Evolutionary conservation across 2,113 vertebrate species (phyloP).

Genomic region (Tauraco erythrolophus): DNA sequence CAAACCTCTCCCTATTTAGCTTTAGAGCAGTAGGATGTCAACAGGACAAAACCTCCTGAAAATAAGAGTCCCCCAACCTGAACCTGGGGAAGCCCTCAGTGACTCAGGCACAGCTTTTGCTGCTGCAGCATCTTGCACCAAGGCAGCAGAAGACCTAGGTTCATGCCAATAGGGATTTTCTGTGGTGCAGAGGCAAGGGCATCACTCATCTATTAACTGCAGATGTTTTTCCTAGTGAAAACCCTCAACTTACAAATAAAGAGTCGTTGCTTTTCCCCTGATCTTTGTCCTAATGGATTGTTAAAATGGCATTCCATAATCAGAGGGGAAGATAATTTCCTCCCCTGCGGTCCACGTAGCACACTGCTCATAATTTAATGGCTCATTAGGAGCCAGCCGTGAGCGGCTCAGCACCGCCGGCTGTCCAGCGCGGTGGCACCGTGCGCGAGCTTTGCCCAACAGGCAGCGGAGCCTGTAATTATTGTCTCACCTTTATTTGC

Average conservation of each 20-base stretch:
- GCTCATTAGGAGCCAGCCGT: accelerated
- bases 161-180: background rate
- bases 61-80: background rate
- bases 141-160: background rate
- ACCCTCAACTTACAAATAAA: background rate
- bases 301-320: background rate
- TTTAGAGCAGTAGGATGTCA: background rate
- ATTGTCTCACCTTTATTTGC: background rate
- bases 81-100: background rate
- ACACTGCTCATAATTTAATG: background rate
- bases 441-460: background rate
- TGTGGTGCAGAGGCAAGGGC: background rate
- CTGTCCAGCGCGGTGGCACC: background rate
- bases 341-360: background rate
- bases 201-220: too few relatives aligned
- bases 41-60: background rate
- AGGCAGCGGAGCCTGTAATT: background rate
- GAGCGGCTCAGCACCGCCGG: accelerated
- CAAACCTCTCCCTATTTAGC: background rate
- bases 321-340: background rate
- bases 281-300: background rate
- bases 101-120: background rate
- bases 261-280: background rate
- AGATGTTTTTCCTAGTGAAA: background rate
- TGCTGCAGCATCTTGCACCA: background rate